These are phyloP conservation scores for Herminia tarsipennalis DNA, from an alignment of 2,888 invertebrate genomes.

Conservation along the genomic window DNA sequence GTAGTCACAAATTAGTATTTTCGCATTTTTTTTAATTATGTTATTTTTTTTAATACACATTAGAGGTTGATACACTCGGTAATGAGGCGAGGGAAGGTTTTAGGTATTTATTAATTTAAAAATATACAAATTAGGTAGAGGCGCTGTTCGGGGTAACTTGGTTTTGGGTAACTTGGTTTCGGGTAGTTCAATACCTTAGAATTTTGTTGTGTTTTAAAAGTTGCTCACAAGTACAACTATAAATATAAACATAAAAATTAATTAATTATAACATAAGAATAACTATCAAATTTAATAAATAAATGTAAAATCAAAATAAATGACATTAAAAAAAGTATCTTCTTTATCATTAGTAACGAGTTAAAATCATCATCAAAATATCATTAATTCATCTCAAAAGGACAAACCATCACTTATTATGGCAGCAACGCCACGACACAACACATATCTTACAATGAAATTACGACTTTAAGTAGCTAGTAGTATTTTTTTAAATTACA, in stretches of 20 bases:
- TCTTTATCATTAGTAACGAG: no score
- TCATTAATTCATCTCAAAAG: no score
- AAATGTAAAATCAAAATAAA: no score
- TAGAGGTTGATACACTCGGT: constrained; percentile 3
- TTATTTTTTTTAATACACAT: constrained; percentile 36
- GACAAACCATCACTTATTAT: no score
- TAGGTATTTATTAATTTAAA: background rate
- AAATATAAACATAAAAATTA: constrained; percentile 8
- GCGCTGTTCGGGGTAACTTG: constrained; percentile 13
- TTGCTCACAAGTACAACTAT: constrained; percentile 15
- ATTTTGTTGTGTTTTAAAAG: constrained; percentile 9
- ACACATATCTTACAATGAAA: no score
- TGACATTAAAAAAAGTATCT: no score
- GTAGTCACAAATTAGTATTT: constrained; percentile 61
- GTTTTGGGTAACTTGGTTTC: background rate
- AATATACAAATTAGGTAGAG: constrained; percentile 2
- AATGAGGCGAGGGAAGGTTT: background rate
- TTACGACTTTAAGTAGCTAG: no score
- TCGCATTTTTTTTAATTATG: constrained; percentile 36
- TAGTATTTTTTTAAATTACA: no score
- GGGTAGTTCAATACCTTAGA: constrained; percentile 9
- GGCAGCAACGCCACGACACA: no score
- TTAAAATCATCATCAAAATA: no score
- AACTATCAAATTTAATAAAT: no score
- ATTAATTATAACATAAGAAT: no score